Percentiles rank a stretch among this genome's conserved stretches.
Conservation (phyloP, 1,140 invertebrate genomes). For the Pogonus chalceus region DNA sequence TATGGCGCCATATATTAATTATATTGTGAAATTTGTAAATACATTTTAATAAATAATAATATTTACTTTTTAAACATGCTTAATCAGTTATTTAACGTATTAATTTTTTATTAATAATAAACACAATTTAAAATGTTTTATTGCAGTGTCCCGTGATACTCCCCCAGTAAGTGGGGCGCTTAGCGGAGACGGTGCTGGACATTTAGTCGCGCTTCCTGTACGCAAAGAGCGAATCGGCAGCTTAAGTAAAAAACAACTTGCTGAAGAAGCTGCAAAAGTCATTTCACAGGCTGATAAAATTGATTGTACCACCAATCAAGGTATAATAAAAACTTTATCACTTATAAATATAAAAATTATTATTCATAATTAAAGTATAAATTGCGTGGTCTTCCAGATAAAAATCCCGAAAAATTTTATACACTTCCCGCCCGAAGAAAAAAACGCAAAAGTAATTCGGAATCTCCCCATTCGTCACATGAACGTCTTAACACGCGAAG, state of each 20-base stretch:
- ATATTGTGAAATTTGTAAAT: not conserved
- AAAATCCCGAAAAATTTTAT: slow-evolving; percentile 48
- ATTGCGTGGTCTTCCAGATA: slow-evolving; percentile 27
- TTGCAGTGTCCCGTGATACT: slow-evolving; percentile 29
- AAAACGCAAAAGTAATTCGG: slow-evolving; percentile 32
- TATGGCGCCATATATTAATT: too few species aligned
- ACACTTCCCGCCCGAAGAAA: slow-evolving; percentile 47
- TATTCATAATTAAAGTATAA: too few species aligned
- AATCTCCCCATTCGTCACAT: slow-evolving; percentile 37
- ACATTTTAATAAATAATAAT: not conserved
- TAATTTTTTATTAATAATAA: too few species aligned
- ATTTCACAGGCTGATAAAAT: slow-evolving; percentile 53
- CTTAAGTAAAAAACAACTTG: slow-evolving; percentile 55
- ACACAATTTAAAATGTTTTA: too few species aligned
- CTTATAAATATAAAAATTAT: too few species aligned
- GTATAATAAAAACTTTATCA: too few species aligned
- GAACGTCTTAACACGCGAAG: slow-evolving; percentile 21
- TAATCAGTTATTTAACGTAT: not conserved
- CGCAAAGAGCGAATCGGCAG: slow-evolving; percentile 52
- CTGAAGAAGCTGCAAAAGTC: slow-evolving; percentile 58
- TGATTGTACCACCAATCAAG: slow-evolving; percentile 43
- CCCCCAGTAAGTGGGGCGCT: slow-evolving; percentile 18
- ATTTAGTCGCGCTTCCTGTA: slow-evolving; percentile 42
- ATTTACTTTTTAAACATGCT: not conserved
- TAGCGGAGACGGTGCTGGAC: slow-evolving; percentile 33